Base-by-base conservation (phyloP, 2,888 invertebrate species). In the Thera obeliscata region DNA sequence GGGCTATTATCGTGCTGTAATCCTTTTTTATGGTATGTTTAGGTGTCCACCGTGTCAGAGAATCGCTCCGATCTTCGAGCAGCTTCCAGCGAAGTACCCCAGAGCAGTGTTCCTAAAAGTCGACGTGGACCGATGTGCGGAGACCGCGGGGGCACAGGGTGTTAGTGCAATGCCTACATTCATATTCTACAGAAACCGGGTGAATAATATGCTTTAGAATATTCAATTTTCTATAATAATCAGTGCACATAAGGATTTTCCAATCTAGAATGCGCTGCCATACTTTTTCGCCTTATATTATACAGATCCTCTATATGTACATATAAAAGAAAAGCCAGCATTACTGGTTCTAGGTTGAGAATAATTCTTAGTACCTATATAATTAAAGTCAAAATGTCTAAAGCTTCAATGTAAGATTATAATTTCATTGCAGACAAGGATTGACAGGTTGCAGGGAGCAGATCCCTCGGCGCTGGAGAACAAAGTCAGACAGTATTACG, bases 151-250 rank as follows among this genome's bases (percentile, higher is more conserved):
- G 38, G 94, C 95, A 11, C 97, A 99, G 84, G 98, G 98, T 64
- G 97, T 99, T 52, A 96, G 96, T 66, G 98, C 99, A 0, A 99
- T 99, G 99, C 99, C 99, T 36, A 99, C 99, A 0, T 99, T 99
- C 84, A 96, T 98, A 76, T 98, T 99, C 85, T 99, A 97, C 87
- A 96, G 97, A 77, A 99, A 97, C 86, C 95, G 96, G 85, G 96
- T 96, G 87, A 59, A 38, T 56, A 33, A 0, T 35, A 36, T 55
- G 35, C 2, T 33, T 33, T 33, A 9, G 2, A 52, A 33, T 52
- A 33, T 9, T 8, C 8, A 33, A 8, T 7, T 33, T 52, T 52
- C 22, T 52, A 4, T 38, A 4, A 5, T 38, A 38, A 38, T 38
- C 38, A 38, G 5, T 38, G 43, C 7, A 43, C 2, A 6, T 43